Evolutionary conservation across 1,140 invertebrate genomes (phyloP).

Genomic region (Cherax destructor): DNA sequence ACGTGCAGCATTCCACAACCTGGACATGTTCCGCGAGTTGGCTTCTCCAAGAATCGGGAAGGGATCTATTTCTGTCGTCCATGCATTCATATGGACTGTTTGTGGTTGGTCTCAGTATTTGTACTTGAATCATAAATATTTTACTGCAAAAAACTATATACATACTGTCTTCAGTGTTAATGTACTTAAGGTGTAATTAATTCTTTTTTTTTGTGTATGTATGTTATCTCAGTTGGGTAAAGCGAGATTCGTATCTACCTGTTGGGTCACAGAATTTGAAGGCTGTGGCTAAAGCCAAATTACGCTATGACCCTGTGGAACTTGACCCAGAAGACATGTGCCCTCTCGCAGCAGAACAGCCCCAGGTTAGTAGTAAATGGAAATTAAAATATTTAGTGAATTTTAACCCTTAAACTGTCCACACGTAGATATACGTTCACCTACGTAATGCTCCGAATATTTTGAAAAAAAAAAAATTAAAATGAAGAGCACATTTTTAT

Average conservation of each 20-base stretch:
- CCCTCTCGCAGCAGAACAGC: constrained; percentile 94
- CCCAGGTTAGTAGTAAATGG: constrained; percentile 82
- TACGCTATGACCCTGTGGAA: constrained; percentile 98
- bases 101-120: constrained; percentile 81
- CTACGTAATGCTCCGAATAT: too few relatives aligned
- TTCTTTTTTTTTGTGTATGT: not conserved
- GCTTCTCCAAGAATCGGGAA: constrained; percentile 88
- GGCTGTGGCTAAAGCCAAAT: constrained; percentile 97
- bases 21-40: constrained; percentile 97
- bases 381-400: too few relatives aligned
- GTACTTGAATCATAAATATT: too few relatives aligned
- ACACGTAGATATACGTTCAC: too few relatives aligned
- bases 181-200: too few relatives aligned
- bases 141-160: too few relatives aligned
- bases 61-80: constrained; percentile 91
- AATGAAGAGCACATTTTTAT: too few relatives aligned
- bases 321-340: constrained; percentile 99
- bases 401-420: too few relatives aligned
- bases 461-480: too few relatives aligned
- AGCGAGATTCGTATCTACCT: constrained; percentile 96
- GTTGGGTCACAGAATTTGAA: constrained; percentile 98
- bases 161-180: too few relatives aligned
- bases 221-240: constrained; percentile 89
- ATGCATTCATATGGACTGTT: constrained; percentile 97
- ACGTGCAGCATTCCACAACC: constrained; percentile 88